phyloP scores from a whole-genome alignment of 2,113 vertebrate genomes.

The Dendropsophus ebraccatus region DNA sequence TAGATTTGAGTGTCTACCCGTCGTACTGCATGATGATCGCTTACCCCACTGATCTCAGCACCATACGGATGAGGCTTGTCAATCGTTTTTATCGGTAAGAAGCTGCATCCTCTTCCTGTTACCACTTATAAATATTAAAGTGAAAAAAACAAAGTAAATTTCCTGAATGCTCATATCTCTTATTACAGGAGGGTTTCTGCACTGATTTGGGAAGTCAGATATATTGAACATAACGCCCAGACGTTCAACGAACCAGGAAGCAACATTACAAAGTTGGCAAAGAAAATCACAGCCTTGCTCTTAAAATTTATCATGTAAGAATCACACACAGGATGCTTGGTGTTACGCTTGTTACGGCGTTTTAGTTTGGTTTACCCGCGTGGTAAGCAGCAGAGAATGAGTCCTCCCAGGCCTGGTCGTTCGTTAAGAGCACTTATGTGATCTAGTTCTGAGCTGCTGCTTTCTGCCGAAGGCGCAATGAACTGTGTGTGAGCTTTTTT shows the following conservation, averaged over 20 bases:
- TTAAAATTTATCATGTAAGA: constrained; percentile 91
- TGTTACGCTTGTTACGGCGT: too few species aligned
- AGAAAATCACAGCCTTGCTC: constrained; percentile 91
- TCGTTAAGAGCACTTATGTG: too few species aligned
- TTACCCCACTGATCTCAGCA: constrained; percentile 93
- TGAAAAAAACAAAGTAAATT: too few species aligned
- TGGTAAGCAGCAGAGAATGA: too few species aligned
- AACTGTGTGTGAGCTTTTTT: too few species aligned
- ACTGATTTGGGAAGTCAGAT: constrained; percentile 92
- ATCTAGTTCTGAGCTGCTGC: too few species aligned
- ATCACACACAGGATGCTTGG: background rate
- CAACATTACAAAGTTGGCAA: constrained; percentile 90
- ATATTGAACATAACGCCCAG: constrained; percentile 90
- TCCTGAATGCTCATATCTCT: background rate
- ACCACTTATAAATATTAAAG: too few species aligned
- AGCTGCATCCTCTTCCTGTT: background rate
- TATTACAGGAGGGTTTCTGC: constrained; percentile 87
- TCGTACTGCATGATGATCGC: constrained; percentile 92
- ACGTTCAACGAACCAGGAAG: constrained; percentile 97
- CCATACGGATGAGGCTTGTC: constrained; percentile 85
- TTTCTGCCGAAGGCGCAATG: too few species aligned
- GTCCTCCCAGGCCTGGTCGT: too few species aligned
- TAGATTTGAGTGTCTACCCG: constrained; percentile 90
- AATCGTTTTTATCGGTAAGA: constrained; percentile 94
- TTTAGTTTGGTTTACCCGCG: too few species aligned